These are phyloP conservation scores for Drosophila ercepeae DNA, from an alignment of 1,140 invertebrate species.

Conservation along the genomic window DNA sequence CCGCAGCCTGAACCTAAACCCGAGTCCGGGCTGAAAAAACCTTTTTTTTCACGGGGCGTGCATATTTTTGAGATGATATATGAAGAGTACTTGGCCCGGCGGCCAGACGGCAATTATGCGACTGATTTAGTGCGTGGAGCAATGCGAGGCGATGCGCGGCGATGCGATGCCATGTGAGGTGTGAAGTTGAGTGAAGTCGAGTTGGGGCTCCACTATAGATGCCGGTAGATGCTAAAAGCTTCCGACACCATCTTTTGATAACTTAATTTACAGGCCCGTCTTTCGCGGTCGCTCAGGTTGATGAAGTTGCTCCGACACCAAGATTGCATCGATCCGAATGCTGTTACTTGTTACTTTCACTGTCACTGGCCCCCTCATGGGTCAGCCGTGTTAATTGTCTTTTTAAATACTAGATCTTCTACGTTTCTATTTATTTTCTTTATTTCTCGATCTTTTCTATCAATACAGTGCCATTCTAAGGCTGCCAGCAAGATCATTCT, in stretches of 20 bases:
- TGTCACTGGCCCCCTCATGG: constrained; percentile 51
- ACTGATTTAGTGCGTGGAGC: constrained; percentile 75
- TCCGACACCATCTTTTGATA: constrained; percentile 75
- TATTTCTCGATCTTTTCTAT: not conserved
- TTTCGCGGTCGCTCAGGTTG: constrained; percentile 45
- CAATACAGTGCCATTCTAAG: constrained; percentile 6
- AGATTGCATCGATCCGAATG: constrained; percentile 54
- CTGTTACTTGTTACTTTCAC: constrained; percentile 71
- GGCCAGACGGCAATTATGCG: constrained; percentile 64
- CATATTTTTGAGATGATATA: constrained; percentile 72
- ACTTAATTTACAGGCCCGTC: constrained; percentile 73
- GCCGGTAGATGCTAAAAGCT: constrained; percentile 71
- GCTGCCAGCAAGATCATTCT: not conserved
- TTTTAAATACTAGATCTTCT: constrained; percentile 34
- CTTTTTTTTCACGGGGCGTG: constrained; percentile 49
- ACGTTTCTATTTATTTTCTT: constrained; percentile 10
- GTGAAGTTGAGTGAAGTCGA: constrained; percentile 70
- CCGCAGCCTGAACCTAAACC: constrained; percentile 18
- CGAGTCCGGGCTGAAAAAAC: constrained; percentile 10
- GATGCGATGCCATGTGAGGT: constrained; percentile 38
- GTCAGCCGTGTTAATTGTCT: constrained; percentile 59
- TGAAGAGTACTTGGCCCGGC: constrained; percentile 45
- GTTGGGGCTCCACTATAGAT: constrained; percentile 2
- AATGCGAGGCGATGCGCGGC: not conserved
- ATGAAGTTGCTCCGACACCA: constrained; percentile 61